These are phyloP conservation scores for Endotricha flammealis DNA, from an alignment of 2,888 invertebrate species.

Conservation along the genomic window DNA sequence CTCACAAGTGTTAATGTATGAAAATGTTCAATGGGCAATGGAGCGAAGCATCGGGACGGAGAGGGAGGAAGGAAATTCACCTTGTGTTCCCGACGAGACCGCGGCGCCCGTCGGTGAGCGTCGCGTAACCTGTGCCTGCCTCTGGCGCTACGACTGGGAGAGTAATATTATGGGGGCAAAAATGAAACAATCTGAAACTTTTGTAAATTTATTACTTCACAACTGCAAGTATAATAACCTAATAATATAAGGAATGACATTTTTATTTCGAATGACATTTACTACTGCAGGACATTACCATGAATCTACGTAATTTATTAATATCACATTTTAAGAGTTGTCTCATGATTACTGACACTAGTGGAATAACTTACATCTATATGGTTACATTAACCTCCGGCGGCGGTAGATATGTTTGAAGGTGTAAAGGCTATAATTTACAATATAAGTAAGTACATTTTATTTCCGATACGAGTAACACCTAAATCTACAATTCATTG, in stretches of 20 bases:
- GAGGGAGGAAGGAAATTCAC: conserved; percentile 16
- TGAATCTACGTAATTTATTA: not conserved
- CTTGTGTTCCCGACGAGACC: conserved; percentile 2
- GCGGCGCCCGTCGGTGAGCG: conserved; percentile 14
- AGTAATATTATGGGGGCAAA: conserved; percentile 27
- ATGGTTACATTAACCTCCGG: too few species aligned
- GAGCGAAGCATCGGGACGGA: conserved; percentile 18
- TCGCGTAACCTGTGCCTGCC: conserved; percentile 13
- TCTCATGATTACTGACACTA: too few species aligned
- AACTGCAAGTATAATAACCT: conserved; percentile 18
- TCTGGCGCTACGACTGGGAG: conserved; percentile 17
- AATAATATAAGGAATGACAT: conserved; percentile 13
- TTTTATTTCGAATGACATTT: not conserved
- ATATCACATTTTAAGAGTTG: conserved; percentile 1
- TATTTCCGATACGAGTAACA: too few species aligned
- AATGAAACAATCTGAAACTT: conserved; percentile 51
- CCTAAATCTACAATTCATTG: too few species aligned
- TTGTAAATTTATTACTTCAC: conserved; percentile 43
- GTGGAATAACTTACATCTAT: too few species aligned
- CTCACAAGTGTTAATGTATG: not conserved
- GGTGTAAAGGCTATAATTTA: too few species aligned
- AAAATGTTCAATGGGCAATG: conserved; percentile 5
- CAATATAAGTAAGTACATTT: too few species aligned
- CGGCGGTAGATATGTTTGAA: too few species aligned
- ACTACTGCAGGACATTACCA: not conserved